Percentiles rank a stretch among this genome's conserved stretches.
Conservation (phyloP, 2,113 vertebrate genomes). For the Rhombomys opimus region DNA sequence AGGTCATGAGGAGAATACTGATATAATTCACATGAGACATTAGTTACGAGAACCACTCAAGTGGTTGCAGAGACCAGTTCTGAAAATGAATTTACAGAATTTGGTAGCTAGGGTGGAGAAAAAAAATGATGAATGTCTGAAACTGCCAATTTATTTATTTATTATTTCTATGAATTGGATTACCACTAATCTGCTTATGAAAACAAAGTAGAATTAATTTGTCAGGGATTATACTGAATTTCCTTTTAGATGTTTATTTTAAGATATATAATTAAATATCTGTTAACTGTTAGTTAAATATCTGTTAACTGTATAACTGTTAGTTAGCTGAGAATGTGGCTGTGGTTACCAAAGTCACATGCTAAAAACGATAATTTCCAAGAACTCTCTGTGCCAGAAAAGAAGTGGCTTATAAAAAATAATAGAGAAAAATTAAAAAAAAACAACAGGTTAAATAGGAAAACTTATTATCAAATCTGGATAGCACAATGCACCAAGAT, state of each 20-base stretch:
- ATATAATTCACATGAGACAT: not conserved
- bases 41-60: not conserved
- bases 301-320: too few species aligned
- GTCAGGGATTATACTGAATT: not conserved
- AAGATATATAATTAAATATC: not conserved
- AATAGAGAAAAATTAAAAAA: not conserved
- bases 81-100: not conserved
- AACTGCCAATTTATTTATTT: accelerated
- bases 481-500: not conserved
- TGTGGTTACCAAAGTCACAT: not conserved
- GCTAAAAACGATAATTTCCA: not conserved
- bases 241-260: not conserved
- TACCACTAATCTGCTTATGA: not conserved
- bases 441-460: not conserved
- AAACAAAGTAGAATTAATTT: not conserved
- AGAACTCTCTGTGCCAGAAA: not conserved
- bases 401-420: not conserved
- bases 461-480: not conserved
- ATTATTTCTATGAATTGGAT: not conserved
- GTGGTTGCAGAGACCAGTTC: not conserved
- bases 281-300: too few species aligned
- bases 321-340: not conserved
- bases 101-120: not conserved
- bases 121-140: not conserved
- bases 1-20: not conserved